These are phyloP conservation scores for Nephrocerus scutellatus DNA, from an alignment of 2,888 invertebrate species.

Conservation along the genomic window DNA sequence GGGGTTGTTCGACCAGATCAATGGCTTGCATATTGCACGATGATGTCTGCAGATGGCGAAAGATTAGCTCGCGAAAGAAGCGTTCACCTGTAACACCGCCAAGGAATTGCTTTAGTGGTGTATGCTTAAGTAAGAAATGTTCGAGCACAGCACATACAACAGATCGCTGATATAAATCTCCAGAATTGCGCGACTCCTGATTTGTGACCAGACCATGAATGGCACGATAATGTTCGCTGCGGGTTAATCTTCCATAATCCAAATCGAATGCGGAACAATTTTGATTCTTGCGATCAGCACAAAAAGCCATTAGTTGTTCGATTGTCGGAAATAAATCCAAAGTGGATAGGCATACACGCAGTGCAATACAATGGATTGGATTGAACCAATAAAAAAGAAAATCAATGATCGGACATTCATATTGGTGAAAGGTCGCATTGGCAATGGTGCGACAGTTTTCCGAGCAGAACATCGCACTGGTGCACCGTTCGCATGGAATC, in stretches of 20 bases:
- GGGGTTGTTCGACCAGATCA: conserved; percentile 51
- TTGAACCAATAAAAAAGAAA: conserved; percentile 56
- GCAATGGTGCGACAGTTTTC: conserved; percentile 50
- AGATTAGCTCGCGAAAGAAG: conserved; percentile 56
- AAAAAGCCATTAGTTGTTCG: conserved; percentile 41
- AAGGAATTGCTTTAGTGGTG: conserved; percentile 49
- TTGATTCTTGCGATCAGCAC: conserved; percentile 41
- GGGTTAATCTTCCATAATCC: conserved; percentile 38
- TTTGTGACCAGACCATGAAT: conserved; percentile 66
- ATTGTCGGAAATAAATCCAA: conserved; percentile 45
- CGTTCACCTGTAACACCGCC: conserved; percentile 42
- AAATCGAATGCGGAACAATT: conserved; percentile 42
- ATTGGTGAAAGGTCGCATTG: conserved; percentile 62
- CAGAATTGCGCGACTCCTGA: conserved; percentile 54
- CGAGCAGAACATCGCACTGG: conserved; percentile 45
- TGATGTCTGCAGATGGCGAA: conserved; percentile 71
- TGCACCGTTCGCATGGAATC: conserved; percentile 45
- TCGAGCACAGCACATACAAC: conserved; percentile 55
- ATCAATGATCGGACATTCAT: conserved; percentile 67
- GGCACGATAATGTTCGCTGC: conserved; percentile 48
- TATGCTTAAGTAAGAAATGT: conserved; percentile 54
- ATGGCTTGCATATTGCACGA: conserved; percentile 82
- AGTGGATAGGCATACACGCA: conserved; percentile 55
- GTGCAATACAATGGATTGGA: conserved; percentile 63
- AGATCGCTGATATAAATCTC: conserved; percentile 68